Conservation (phyloP, 2,797 vertebrate species). For the Moxostoma hubbsi region DNA sequence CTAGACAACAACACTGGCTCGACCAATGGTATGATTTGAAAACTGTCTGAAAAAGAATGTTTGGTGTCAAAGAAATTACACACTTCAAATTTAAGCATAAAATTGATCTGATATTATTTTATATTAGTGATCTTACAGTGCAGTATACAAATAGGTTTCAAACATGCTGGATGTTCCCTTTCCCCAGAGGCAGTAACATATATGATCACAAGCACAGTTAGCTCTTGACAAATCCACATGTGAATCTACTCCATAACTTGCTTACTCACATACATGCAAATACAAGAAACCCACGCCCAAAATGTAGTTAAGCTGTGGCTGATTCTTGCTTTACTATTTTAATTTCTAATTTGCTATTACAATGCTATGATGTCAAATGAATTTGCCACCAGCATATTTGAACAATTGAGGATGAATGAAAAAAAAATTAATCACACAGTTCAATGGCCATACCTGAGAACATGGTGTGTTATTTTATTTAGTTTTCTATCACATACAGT, state of each 20-base stretch:
- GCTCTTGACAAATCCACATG: background rate
- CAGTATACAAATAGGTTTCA: background rate
- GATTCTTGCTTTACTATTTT: background rate
- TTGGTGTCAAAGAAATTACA: background rate
- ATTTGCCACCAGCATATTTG: background rate
- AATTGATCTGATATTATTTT: slow-evolving; percentile 14
- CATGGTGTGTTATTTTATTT: background rate
- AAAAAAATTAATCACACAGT: background rate
- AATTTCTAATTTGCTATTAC: background rate
- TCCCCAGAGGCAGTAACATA: background rate
- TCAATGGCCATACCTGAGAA: background rate
- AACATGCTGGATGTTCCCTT: slow-evolving; percentile 8
- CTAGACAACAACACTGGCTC: no score
- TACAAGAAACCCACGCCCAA: background rate
- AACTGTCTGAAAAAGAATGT: no score
- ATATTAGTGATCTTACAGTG: background rate
- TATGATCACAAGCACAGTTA: slow-evolving; percentile 7
- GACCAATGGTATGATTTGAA: no score
- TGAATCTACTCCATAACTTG: background rate
- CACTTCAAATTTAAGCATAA: background rate
- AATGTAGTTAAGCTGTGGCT: background rate
- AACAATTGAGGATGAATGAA: no score
- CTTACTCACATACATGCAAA: background rate
- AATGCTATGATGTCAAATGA: slow-evolving; percentile 15
- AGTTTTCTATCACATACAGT: background rate